Conservation (phyloP, 2,797 vertebrate genomes). For the Lacerta viridis region DNA sequence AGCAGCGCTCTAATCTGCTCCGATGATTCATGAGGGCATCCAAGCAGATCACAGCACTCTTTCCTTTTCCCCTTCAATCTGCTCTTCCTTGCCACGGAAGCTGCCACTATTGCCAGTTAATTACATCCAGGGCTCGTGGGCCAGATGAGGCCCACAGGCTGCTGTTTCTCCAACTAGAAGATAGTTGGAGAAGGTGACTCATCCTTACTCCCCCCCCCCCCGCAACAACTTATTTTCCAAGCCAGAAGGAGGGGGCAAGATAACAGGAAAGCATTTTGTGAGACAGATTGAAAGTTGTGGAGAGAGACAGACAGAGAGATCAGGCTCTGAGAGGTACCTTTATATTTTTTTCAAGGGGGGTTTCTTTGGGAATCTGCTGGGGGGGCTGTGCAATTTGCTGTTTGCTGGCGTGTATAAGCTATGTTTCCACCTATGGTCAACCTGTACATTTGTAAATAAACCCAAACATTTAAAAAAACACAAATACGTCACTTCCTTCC, state of each 20-base stretch:
- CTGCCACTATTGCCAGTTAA: too few relatives aligned
- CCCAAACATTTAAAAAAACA: not conserved
- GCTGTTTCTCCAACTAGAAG: not conserved
- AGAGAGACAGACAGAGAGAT: not conserved
- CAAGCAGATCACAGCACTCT: too few relatives aligned
- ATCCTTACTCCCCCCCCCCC: not conserved
- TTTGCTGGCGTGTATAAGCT: not conserved
- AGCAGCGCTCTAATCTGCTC: too few relatives aligned
- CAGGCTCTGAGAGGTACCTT: not conserved
- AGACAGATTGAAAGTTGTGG: not conserved
- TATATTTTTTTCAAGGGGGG: not conserved
- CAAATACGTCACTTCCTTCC: not conserved
- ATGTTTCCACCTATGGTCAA: not conserved
- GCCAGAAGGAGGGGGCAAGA: not conserved
- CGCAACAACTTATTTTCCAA: not conserved
- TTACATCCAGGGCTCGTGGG: too few relatives aligned
- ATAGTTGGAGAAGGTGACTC: not conserved
- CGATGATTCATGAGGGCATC: too few relatives aligned
- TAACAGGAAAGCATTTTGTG: not conserved
- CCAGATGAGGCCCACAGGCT: too few relatives aligned
- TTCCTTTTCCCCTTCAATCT: too few relatives aligned
- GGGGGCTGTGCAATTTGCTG: not conserved
- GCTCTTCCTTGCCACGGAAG: too few relatives aligned
- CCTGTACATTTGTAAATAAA: not conserved
- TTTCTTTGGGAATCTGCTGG: not conserved